These are phyloP conservation scores for Varanus salvator DNA, from an alignment of 2,113 vertebrate species.

Conservation along the genomic window DNA sequence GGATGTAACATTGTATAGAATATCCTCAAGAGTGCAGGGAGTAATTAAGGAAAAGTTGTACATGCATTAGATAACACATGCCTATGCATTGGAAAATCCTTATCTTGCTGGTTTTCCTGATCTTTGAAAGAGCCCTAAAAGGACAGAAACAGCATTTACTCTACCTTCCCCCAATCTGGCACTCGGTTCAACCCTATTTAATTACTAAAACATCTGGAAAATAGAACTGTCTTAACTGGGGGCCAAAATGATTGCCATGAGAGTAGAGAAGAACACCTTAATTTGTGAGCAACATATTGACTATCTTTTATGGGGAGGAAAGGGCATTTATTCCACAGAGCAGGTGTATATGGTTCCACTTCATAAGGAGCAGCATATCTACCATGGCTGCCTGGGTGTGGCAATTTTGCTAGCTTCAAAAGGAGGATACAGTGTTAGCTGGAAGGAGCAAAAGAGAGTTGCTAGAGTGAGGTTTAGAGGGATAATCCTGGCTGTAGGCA, in stretches of 20 bases:
- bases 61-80: constrained; percentile 39
- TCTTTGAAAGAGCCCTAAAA: constrained; percentile 55
- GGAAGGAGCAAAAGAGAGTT: not conserved
- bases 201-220: no score
- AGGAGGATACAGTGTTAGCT: not conserved
- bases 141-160: constrained; percentile 52
- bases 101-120: constrained; percentile 55
- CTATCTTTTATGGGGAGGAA: not conserved
- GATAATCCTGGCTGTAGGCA: not conserved
- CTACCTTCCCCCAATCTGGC: no score
- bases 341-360: not conserved
- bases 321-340: not conserved
- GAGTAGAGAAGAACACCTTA: not conserved
- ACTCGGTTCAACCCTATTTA: no score
- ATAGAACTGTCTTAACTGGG: no score
- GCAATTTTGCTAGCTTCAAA: not conserved
- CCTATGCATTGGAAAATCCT: constrained; percentile 55
- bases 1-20: constrained; percentile 33
- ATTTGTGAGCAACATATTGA: not conserved
- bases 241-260: no score
- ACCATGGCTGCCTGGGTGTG: not conserved
- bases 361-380: not conserved
- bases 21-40: constrained; percentile 13
- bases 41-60: no score
- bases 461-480: not conserved